phyloP scores from a whole-genome alignment of 2,113 vertebrate species.

The Mesembrinibis cayennensis region DNA sequence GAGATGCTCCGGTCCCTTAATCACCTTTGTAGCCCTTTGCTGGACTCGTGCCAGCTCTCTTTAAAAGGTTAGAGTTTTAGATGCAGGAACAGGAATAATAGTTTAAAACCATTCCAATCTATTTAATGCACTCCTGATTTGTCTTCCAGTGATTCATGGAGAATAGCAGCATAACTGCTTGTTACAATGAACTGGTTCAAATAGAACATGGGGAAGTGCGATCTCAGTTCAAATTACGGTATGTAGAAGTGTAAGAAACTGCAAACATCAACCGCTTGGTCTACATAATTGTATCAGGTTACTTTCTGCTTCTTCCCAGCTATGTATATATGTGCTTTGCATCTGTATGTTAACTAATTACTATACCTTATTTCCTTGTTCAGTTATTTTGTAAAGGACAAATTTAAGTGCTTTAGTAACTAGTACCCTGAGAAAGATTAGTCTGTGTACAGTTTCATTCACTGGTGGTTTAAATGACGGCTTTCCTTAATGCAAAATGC shows the following conservation, averaged over 20 bases:
- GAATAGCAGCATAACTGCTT: constrained; percentile 87
- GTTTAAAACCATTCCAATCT: constrained; percentile 11
- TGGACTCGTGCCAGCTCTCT: background rate
- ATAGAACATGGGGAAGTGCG: constrained; percentile 91
- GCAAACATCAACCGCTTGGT: background rate
- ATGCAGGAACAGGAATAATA: background rate
- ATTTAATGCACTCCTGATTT: constrained; percentile 56
- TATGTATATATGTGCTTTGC: background rate
- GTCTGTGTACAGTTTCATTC: background rate
- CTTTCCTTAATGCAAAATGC: background rate
- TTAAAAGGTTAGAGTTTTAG: background rate
- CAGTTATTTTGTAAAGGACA: background rate
- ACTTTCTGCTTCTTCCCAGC: background rate
- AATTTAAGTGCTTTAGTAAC: background rate
- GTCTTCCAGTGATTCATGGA: constrained; percentile 89
- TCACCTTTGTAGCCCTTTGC: background rate
- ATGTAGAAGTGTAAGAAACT: constrained; percentile 51
- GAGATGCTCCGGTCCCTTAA: background rate
- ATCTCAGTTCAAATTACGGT: constrained; percentile 96
- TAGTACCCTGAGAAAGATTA: background rate
- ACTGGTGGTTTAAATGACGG: background rate
- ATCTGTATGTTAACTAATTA: background rate
- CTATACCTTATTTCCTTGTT: background rate
- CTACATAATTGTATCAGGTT: background rate
- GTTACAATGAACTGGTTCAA: constrained; percentile 95